Base-by-base conservation (phyloP, 2,797 vertebrate genomes). In the Enoplosus armatus region DNA sequence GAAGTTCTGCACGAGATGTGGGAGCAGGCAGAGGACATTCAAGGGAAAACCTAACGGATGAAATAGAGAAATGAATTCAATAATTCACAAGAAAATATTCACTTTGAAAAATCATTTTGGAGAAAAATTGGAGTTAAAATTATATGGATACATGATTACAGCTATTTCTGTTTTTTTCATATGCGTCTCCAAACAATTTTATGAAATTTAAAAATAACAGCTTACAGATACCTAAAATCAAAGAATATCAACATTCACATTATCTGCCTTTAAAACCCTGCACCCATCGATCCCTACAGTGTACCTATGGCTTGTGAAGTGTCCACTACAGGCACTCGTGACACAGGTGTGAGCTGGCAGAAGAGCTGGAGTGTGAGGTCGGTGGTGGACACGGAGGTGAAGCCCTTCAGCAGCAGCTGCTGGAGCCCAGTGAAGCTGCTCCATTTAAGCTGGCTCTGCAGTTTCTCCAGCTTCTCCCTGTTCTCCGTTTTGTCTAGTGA, bases 1-100 rank as follows among this genome's bases (percentile, higher is more conserved):
- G 83, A 99, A 99, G 93, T 99, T 97, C 80, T 99, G 98, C 86
- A 99, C 97, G 33, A 99, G 96, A 89, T 99, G 97, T 43, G 98
- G 98, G 77, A 99, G 96, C 78, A 99, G 96, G 91, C 98, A 99
- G 75, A 99, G 95, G 67, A 99, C 96, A 39, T 99, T 99, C 94
- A 99, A 87, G 59, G 98, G 98, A 88, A 99, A 99, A n/a, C 98
- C 98, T 99, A 75, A 14, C 0, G 12, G 53, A 79, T 10, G 5
- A 66, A 69, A 61, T 5, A 41, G 1, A 72, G 0, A 79, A n/a
- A 53, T 50, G 4, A 6, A 37, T 61, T 50, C 1, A 60, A 8
- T 41, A 24, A 70, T 76, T 31, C 12, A 31, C 16, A 9, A 16
- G 22, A 59, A 79, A 24, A 33, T 33, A 66, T 22, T 45, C 6